Evolutionary conservation across 2,113 vertebrate genomes (phyloP).

Genomic region (Cololabis saira): DNA sequence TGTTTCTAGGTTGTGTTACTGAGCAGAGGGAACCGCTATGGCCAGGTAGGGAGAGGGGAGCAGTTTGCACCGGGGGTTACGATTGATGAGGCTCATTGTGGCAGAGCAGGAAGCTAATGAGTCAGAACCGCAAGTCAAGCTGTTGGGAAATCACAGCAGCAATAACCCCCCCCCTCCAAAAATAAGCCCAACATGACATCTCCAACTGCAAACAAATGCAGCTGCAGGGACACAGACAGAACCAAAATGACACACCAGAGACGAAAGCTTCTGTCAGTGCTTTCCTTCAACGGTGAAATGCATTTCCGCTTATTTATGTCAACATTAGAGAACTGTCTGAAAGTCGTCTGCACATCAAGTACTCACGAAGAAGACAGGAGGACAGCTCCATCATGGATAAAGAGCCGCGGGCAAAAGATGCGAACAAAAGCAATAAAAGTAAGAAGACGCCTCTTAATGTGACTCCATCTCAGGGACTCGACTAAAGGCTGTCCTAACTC

Average conservation of each 20-base stretch:
- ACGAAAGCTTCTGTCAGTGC: constrained; percentile 23
- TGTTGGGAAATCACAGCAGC: constrained; percentile 71
- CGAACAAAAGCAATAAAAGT: background rate
- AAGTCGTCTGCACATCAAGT: constrained; percentile 10
- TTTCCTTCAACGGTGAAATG: constrained; percentile 5
- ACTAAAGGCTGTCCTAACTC: background rate
- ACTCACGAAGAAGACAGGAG: background rate
- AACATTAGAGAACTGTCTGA: constrained; percentile 4
- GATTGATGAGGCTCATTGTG: constrained; percentile 75
- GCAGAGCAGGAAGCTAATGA: constrained; percentile 79
- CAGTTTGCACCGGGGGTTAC: constrained; percentile 58
- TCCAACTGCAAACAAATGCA: constrained; percentile 54
- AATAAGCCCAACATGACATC: constrained; percentile 43
- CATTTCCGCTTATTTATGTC: constrained; percentile 9
- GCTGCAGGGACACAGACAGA: constrained; percentile 33
- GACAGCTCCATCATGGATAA: background rate
- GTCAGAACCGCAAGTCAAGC: constrained; percentile 81
- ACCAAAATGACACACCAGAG: constrained; percentile 29
- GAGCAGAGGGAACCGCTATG: constrained; percentile 30
- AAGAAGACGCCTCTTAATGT: background rate
- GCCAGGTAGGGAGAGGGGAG: constrained; percentile 53
- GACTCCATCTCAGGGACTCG: background rate
- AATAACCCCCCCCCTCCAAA: constrained; percentile 3
- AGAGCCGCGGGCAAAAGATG: background rate
- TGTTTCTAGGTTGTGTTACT: constrained; percentile 14